These are phyloP conservation scores for Pachyramphus minor DNA, from an alignment of 2,113 vertebrate genomes.

Conservation along the genomic window DNA sequence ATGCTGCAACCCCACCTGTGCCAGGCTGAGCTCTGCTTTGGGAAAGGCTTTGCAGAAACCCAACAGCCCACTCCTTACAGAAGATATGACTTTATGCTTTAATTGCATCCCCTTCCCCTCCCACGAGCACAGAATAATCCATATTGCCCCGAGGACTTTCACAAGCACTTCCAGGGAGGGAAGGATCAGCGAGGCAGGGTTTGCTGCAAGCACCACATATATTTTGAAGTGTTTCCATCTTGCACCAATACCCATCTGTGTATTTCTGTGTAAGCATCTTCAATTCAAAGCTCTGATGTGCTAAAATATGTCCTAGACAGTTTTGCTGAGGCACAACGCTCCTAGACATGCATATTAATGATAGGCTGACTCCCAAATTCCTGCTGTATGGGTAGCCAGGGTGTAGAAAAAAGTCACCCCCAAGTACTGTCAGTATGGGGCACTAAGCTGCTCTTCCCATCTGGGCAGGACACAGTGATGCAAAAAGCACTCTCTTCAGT, in stretches of 20 bases:
- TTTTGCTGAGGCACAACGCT: not conserved
- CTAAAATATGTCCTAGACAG: conserved; percentile 36
- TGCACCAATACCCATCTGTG: conserved; percentile 10
- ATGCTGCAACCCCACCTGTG: not conserved
- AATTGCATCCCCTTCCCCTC: not conserved
- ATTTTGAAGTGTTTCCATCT: conserved; percentile 55
- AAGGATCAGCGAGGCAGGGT: not conserved
- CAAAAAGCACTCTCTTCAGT: not conserved
- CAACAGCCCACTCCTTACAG: not conserved
- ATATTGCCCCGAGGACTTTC: not conserved
- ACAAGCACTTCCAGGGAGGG: not conserved
- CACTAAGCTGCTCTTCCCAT: not conserved
- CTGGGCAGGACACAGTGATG: not conserved
- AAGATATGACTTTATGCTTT: not conserved
- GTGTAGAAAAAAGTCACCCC: not conserved
- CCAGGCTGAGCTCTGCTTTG: not conserved
- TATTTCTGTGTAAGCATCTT: conserved; percentile 55
- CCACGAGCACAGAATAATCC: rapidly evolving
- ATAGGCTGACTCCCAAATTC: not conserved
- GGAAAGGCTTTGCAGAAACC: not conserved
- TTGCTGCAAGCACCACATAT: not conserved
- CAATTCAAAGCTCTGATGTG: conserved; percentile 15
- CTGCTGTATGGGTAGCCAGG: not conserved
- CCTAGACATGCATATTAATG: not conserved
- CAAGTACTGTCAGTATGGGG: rapidly evolving